Percentiles rank a stretch among this genome's conserved stretches.
Conservation (phyloP, 2,113 vertebrate species). For the Epinephelus moara region DNA sequence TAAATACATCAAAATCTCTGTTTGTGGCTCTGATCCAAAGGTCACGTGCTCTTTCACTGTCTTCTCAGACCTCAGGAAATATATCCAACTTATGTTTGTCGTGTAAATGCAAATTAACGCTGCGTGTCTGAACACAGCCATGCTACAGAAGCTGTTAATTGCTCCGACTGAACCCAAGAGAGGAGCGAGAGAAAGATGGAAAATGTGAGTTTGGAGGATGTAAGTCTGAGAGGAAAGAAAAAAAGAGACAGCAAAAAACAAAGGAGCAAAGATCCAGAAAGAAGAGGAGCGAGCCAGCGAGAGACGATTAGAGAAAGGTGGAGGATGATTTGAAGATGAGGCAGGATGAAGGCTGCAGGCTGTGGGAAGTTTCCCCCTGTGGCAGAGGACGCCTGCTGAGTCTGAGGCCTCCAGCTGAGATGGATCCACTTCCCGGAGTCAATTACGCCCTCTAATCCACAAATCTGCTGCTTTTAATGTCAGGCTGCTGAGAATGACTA, state of each 20-base stretch:
- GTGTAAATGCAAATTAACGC: background rate
- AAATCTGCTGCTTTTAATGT: conserved; percentile 12
- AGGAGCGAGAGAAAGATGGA: background rate
- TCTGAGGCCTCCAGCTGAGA: conserved; percentile 19
- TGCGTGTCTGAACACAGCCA: background rate
- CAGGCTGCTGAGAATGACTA: background rate
- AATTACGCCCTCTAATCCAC: conserved; percentile 9
- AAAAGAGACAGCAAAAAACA: background rate
- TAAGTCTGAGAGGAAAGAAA: background rate
- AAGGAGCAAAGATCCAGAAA: background rate
- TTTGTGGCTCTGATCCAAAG: background rate
- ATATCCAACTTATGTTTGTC: background rate
- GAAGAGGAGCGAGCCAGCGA: background rate
- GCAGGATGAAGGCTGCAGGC: background rate
- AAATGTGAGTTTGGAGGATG: background rate
- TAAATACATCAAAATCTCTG: background rate
- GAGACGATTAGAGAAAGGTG: background rate
- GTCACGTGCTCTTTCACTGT: background rate
- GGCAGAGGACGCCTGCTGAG: conserved; percentile 28
- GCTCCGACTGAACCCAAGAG: background rate
- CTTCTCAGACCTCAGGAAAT: background rate
- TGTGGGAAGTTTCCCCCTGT: conserved; percentile 7
- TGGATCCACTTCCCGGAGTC: conserved; percentile 23
- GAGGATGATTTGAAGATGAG: background rate
- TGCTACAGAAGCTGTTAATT: background rate